Evolutionary conservation across 2,888 invertebrate species (phyloP), one percentile per base, ranked within the genome.

Genomic region (Synanthedon myopaeformis): DNA sequence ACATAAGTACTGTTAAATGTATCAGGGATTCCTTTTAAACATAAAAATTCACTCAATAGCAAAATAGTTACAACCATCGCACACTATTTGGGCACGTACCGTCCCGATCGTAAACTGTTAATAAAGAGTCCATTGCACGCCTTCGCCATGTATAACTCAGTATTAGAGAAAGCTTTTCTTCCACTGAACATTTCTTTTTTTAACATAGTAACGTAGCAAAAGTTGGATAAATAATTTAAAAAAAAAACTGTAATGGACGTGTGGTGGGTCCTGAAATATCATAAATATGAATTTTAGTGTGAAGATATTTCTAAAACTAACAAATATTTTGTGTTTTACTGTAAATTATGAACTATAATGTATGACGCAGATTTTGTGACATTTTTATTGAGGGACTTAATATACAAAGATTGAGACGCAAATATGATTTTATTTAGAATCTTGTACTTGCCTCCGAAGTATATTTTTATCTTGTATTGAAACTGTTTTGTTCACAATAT

Each of bases 401-500:
- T 23, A 23, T 23, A 23, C 5, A 23, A 23, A 23, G 23, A 23
- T 23, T 4, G 5, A 23, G 23, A 35, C 35, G 35, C 8, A 35
- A 35, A 35, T 35, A 35, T 6, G 8, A 35, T 8, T 10, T 10
- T 35, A 3, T 35, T 35, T 35, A 10, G 35, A 35, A 6, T 35
- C 35, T 8, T 2, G 10, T 35, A 35, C n/a, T 14, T 13, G 45
- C 45, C 23, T 49, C 23, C 49, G 5, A 12, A 8, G 12, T 4
- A 12, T 63, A 66, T 58, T 67, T 69, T 66, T 58, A 57, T 58
- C 35, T 65, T 52, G 61, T 63, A 68, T 70, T 63, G 66, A 64
- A 72, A 69, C 68, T 69, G 67, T 72, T 72, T 67, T 64, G 63
- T 61, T 64, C 59, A 28, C 66, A 67, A 71, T 72, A 72, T 74